Percentiles rank a stretch among this genome's conserved stretches.
phyloP scores from a whole-genome alignment of 2,888 invertebrate species.

The Gastracanthus pulcherrimus region DNA sequence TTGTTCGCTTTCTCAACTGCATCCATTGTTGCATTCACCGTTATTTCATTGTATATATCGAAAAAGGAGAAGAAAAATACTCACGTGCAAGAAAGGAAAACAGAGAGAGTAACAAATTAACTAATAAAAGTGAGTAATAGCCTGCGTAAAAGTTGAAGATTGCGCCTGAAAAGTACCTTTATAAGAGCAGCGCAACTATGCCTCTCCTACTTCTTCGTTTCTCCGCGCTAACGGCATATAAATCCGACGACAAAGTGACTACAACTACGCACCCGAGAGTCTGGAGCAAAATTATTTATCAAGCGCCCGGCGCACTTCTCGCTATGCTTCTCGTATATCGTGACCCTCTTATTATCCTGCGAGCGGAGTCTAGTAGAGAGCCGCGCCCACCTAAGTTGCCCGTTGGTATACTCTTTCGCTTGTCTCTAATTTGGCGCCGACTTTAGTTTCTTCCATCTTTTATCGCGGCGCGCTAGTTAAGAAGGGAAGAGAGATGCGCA shows the following conservation, averaged over 20 bases:
- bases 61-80: too few relatives aligned
- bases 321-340: slow-evolving; percentile 13
- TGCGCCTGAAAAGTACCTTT: neutral
- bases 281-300: slow-evolving; percentile 23
- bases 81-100: too few relatives aligned
- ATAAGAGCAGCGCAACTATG: neutral
- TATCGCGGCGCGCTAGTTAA: too few relatives aligned
- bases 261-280: neutral
- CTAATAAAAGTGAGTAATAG: slow-evolving; percentile 14
- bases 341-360: slow-evolving; percentile 20
- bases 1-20: too few relatives aligned
- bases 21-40: too few relatives aligned
- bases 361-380: neutral
- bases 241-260: slow-evolving; percentile 5
- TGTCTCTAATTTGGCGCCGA: slow-evolving; percentile 1
- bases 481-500: too few relatives aligned
- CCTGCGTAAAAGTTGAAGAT: neutral
- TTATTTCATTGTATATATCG: too few relatives aligned
- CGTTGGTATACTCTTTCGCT: neutral
- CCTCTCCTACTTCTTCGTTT: too few relatives aligned
- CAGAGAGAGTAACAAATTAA: slow-evolving; percentile 4
- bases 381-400: neutral
- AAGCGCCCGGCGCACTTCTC: neutral
- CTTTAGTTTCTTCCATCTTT: too few relatives aligned
- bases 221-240: neutral